These are phyloP conservation scores for Galeopsomyia nigrocyanea DNA, from an alignment of 2,888 invertebrate genomes.

Conservation along the genomic window DNA sequence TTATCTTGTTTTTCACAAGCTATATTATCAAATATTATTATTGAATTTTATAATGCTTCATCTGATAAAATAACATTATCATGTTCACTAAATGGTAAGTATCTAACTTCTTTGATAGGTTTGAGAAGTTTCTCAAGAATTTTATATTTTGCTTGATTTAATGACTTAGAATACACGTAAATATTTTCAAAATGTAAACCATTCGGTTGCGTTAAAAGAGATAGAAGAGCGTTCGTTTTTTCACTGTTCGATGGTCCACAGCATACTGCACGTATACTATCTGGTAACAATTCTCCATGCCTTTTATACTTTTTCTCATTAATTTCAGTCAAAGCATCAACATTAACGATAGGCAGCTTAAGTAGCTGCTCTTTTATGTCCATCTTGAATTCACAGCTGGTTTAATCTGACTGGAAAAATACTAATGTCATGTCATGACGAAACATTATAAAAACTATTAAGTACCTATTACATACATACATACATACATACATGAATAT, in stretches of 20 bases:
- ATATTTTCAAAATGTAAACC: conserved; percentile 63
- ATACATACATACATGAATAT: too few relatives aligned
- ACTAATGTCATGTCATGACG: too few relatives aligned
- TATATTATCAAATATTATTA: conserved; percentile 51
- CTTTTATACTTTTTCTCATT: conserved; percentile 18
- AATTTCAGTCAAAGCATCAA: neutral
- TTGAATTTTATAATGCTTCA: conserved; percentile 26
- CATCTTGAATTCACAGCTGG: too few relatives aligned
- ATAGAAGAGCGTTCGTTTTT: conserved; percentile 62
- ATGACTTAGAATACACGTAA: conserved; percentile 60
- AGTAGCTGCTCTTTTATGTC: too few relatives aligned
- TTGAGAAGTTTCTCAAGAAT: conserved; percentile 52
- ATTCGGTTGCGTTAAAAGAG: conserved; percentile 58
- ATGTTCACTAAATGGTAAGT: conserved; percentile 42
- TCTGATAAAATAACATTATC: conserved; percentile 31
- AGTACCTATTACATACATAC: too few relatives aligned
- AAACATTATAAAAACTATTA: too few relatives aligned
- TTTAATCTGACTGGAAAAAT: too few relatives aligned
- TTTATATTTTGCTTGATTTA: conserved; percentile 59
- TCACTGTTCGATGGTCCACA: conserved; percentile 63
- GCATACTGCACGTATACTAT: conserved; percentile 53
- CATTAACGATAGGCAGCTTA: neutral
- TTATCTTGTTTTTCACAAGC: conserved; percentile 56
- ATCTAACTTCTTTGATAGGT: conserved; percentile 44
- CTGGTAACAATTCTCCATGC: conserved; percentile 45